Evolutionary conservation across 2,797 vertebrate genomes (phyloP).

Genomic region (Ceyx erithaca): DNA sequence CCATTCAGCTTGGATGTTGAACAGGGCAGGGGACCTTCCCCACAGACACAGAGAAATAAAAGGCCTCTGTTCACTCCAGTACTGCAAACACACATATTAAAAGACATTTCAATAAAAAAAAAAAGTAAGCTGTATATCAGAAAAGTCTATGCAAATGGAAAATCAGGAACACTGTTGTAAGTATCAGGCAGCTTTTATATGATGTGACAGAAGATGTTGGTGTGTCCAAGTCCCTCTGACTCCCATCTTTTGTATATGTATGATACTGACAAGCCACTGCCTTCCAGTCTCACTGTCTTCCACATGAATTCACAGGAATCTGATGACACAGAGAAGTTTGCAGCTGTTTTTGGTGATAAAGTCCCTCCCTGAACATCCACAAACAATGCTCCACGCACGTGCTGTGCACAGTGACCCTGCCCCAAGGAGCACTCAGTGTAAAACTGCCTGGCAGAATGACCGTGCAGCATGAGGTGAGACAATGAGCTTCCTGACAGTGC

Average conservation of each 20-base stretch:
- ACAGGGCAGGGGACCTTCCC: neutral
- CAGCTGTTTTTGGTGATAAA: neutral
- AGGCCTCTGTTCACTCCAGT: neutral
- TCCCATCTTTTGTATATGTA: neutral
- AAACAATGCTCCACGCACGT: fast-evolving
- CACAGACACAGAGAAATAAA: neutral
- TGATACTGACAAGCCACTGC: neutral
- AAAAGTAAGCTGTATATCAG: neutral
- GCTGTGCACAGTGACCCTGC: neutral
- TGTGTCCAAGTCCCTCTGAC: neutral
- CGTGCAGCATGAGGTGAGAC: fast-evolving
- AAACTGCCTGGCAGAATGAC: fast-evolving
- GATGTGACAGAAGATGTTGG: neutral
- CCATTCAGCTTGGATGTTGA: neutral
- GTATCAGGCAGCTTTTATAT: neutral
- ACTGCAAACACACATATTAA: neutral
- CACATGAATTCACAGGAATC: neutral
- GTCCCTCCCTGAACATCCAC: neutral
- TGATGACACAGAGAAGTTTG: neutral
- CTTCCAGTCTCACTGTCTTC: neutral
- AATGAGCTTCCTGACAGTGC: neutral
- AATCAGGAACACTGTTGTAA: neutral
- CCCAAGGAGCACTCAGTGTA: neutral
- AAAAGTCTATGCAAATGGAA: neutral
- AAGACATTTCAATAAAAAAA: neutral